A percentile compares a stretch with the other conserved stretches of the same genome.
phyloP scores from a whole-genome alignment of 2,888 invertebrate genomes.

The Eristalinus aeneus region DNA sequence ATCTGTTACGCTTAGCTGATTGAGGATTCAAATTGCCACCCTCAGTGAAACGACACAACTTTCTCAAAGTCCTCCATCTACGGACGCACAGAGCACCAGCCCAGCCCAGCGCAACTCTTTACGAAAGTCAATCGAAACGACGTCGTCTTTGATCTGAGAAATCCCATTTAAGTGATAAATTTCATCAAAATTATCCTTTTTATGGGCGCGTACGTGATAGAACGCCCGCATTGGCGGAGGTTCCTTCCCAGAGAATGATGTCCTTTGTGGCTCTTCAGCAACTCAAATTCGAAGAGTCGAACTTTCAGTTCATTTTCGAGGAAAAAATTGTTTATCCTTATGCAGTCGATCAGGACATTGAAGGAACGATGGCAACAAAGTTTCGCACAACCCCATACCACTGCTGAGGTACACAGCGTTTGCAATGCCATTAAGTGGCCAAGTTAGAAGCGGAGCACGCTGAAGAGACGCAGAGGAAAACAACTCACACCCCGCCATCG shows the following conservation, averaged over 20 bases:
- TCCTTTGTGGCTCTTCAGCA: slow-evolving; percentile 11
- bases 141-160: background rate
- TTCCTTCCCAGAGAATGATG: background rate
- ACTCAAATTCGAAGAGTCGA: background rate
- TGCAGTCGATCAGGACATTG: slow-evolving; percentile 24
- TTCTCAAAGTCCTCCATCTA: background rate
- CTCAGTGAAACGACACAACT: background rate
- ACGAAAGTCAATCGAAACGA: background rate
- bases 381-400: slow-evolving; percentile 6
- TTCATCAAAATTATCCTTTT: slow-evolving; percentile 22
- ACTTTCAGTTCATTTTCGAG: slow-evolving; percentile 49
- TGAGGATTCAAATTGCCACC: background rate
- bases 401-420: slow-evolving; percentile 6
- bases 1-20: background rate
- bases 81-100: background rate
- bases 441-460: slow-evolving; percentile 22
- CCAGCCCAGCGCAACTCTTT: background rate
- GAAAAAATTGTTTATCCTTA: slow-evolving; percentile 5
- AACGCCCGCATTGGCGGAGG: background rate
- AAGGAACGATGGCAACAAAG: background rate
- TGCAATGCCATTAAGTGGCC: slow-evolving; percentile 42
- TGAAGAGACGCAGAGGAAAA: background rate
- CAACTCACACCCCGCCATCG: slow-evolving; percentile 37
- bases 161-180: slow-evolving; percentile 54
- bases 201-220: slow-evolving; percentile 33